Evolutionary conservation across 2,113 vertebrate species (phyloP), one percentile per base, ranked within the genome.

Genomic region (Chascanopsetta lugubris): DNA sequence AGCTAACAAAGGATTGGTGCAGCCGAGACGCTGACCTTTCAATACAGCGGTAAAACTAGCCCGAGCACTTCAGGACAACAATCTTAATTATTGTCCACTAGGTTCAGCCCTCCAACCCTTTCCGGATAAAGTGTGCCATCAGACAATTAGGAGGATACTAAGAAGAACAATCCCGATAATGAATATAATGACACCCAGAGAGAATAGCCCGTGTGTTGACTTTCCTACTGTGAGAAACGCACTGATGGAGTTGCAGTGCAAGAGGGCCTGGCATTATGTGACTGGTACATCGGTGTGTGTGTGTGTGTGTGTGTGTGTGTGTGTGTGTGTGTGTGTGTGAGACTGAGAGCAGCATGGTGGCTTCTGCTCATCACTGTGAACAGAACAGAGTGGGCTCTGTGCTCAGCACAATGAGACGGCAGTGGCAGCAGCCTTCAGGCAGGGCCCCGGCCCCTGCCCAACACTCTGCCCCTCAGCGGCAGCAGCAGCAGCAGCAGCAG

Each of bases 31-130:
- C 64, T 90, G 89, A 91, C 90, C 88, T 91, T 93, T 90, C 80
- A 79, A 72, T 79, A 62, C 30, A 80, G 83, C 73, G 34, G 71
- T 43, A 1, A 50, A 84, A 85, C 81, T 83, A 80, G 85, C 74
- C 36, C 26, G 78, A 74, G 67, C 85, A 87, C 87, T 88, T 88
- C 73, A 85, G 82, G 77, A 86, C 24, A 73, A 87, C 87, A 83
- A 80, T 91, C 78, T 86, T 88, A 89, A 92, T 91, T 89, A 90
- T 74, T 61, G 69, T 89, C 88, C 74, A 69, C 84, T 75, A 83
- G 65, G 67, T 82, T 84, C 66, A 61, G 72, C 64, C 64, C 32
- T 40, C 69, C 74, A 36, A 38, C 60, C 64, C 40, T 72, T 10
- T 61, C 58, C 17, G 34, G 83, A 87, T 87, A 83, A 90, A 87